A percentile compares a stretch with the other conserved stretches of the same genome.
phyloP scores from a whole-genome alignment of 2,797 vertebrate species.

The Stomatorhinus walkeri region DNA sequence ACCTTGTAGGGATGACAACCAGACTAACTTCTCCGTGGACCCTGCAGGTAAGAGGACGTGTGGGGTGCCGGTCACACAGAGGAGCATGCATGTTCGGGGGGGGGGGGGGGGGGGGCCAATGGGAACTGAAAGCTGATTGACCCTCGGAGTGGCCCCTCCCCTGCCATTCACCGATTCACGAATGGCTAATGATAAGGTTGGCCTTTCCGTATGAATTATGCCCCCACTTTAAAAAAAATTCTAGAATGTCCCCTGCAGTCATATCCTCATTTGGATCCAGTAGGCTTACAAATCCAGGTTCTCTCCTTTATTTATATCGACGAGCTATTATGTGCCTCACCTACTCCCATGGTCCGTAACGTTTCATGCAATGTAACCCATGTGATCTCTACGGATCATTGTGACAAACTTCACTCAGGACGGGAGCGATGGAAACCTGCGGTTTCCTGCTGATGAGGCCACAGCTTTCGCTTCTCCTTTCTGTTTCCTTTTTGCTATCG shows the following conservation, averaged over 20 bases:
- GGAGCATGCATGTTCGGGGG: background rate
- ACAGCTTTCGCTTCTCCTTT: background rate
- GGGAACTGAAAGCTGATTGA: background rate
- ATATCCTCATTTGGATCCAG: background rate
- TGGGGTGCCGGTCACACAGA: background rate
- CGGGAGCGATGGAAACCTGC: background rate
- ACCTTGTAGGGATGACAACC: conserved; percentile 45
- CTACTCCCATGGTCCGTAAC: background rate
- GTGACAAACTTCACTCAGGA: background rate
- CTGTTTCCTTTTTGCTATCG: background rate
- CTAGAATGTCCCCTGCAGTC: background rate
- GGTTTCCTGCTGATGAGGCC: background rate
- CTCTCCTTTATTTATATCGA: background rate
- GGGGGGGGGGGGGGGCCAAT: background rate
- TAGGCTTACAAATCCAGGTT: background rate
- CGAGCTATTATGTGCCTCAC: background rate
- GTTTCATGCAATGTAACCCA: background rate
- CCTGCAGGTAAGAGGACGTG: conserved; percentile 35
- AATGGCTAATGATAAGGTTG: background rate
- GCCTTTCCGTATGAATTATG: background rate
- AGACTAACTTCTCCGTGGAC: conserved; percentile 28
- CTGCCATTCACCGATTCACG: background rate
- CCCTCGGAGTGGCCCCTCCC: background rate
- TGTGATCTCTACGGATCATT: background rate
- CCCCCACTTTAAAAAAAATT: background rate